Base-by-base conservation (phyloP, 2,888 invertebrate genomes). In the Calliphora vomitoria region DNA sequence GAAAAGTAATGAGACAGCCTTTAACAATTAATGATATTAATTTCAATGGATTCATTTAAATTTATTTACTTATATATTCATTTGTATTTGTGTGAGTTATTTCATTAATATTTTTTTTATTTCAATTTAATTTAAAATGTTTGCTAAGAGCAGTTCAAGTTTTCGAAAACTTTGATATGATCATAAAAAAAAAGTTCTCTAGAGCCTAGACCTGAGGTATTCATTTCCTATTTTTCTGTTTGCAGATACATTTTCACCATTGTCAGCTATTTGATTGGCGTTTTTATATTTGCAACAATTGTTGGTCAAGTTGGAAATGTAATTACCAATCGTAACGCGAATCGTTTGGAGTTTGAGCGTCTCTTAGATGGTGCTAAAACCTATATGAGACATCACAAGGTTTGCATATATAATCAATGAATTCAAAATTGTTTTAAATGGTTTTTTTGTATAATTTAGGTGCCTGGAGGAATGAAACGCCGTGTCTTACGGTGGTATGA, bases 271-370 rank as follows among this genome's bases (percentile, higher is more conserved):
- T 95, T 99, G 92, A 98, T 99, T 93, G 99, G 98, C 90, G 98
- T 99, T 89, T 99, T 99, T 95, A 98, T 99, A 94, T 99, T 99
- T 94, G 98, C 99, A 82, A 99, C 98, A 76, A 99, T 99, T 93
- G 98, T 99, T 88, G 98, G 99, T 76, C 99, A 99, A 95, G 99
- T 99, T 78, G 99, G 99, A 89, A 99, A 98, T 94, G 98, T 99
- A 92, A 99, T 99, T 94, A 98, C 98, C 75, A 99, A 99, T 94
- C 96, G 98, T 90, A 99, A 99, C 93, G 99, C 99, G 68, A 98
- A 98, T 94, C 95, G 99, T 74, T 95, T 98, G 91, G 99, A 99
- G 94, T 99, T 99, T 92, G 99, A 99, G 94, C 95, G 98, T 88
- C 95, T 99, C 47, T 94, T 99, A 92, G 99, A 99, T 93, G 98